Evolutionary conservation across 2,797 vertebrate species (phyloP), one percentile per base, ranked within the genome.

Genomic region (Enteromius trimaculatus): DNA sequence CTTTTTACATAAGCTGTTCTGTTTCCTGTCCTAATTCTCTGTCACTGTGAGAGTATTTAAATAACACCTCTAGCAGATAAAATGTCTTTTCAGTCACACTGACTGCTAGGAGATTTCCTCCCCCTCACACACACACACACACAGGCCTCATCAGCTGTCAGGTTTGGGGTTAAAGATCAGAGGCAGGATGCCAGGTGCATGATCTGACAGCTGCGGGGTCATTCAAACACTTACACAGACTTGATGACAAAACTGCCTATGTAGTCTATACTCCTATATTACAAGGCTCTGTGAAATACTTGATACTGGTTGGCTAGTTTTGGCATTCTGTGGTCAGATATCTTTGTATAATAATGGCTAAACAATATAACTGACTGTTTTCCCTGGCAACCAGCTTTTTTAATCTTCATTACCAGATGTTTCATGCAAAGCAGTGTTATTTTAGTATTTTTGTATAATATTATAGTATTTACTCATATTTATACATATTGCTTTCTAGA

Each of bases 131-230:
- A 72, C 42, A 64, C 34, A 72, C 47, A 64, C 34, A 89, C 86
- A 44, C 76, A 90, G 93, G 91, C 86, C 84, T 85, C 92, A 92
- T 93, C 94, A 89, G 85, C 87, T 90, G 34, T 89, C 75, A 87
- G 29, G 44, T 58, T 84, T 23, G 47, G 66, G 90, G 93, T 93
- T 91, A 89, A 84, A 91, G 92, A 89, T 94, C 90, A 91, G 90
- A 76, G 47, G 86, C 89, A 90, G 62, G 21, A 89, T 87, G 90
- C 92, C 94, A 95, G 93, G 92, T 94, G 93, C 86, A 66, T 84
- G 88, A 87, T 89, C 88, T 88, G 92, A 92, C 95, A 95, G 93
- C 93, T 95, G 94, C 80, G 29, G 3, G 76, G 16, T 88, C 87
- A 89, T 92, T 93, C 89, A 92, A 89, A 80, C 51, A 42, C 68